Evolutionary conservation across 1,140 invertebrate genomes (phyloP), one percentile per base, ranked within the genome.

Genomic region (Bilobella aurantiaca): DNA sequence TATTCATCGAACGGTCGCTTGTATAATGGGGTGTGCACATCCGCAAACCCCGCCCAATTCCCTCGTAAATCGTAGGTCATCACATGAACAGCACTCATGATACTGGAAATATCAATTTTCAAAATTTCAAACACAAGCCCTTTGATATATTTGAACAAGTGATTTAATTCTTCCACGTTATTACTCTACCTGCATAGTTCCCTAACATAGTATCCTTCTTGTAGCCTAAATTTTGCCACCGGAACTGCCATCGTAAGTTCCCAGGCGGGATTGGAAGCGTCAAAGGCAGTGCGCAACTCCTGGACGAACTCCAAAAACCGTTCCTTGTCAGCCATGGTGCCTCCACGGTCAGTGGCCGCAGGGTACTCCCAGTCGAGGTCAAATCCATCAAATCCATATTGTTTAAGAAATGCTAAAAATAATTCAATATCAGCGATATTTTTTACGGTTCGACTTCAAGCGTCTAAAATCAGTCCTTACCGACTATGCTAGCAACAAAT

Each of bases 41-140:
- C 69, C 1, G 65, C 65, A 56, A 65, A 70, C 25, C 75, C 75
- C 1, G 78, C 79, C 81, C 80, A 82, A 42, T 77, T 77, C 8
- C 81, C 81, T 23, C 49, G 74, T 8, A 82, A 70, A 70, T 82
- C 81, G 64, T 82, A 82, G 0, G 79, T 73, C 78, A 79, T 79
- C 3, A 77, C 67, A 64, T 78, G 77, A 30, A 78, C 74, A 53
- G 74, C 75, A 66, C 76, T 76, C 30, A 78, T 68, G 47, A 76
- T 49, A 34, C 71, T 66, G 46, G 64, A 67, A 65, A 21, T 16
- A 56, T 16, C 14, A 8, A 56, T 16, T 56, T 12, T 25, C 8
- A 56, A 56, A 12, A 56, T 8, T 16, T 56, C 8, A 8, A n/a
- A 12, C n/a, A 42, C 37, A 42, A n/a, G 37, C 8, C 8, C 37